Evolutionary conservation across 2,113 vertebrate species (phyloP).

Genomic region (Taurulus bubalis): DNA sequence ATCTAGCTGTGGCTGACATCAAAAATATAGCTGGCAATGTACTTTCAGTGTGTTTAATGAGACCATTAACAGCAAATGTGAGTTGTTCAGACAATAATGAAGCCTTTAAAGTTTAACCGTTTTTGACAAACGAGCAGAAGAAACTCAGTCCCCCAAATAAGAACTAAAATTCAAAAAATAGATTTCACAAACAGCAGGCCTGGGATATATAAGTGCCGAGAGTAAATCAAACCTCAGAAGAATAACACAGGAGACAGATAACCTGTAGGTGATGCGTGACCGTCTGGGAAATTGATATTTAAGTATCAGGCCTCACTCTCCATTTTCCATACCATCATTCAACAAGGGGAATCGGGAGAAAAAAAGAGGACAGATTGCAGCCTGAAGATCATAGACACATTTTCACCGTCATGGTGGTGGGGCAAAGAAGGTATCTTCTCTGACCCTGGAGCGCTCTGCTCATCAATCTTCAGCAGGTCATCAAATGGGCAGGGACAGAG

Average conservation of each 20-base stretch:
- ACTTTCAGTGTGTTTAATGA: slow-evolving; percentile 30
- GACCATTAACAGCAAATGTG: slow-evolving; percentile 17
- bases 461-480: slow-evolving; percentile 76
- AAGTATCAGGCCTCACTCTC: slow-evolving; percentile 71
- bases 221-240: slow-evolving; percentile 40
- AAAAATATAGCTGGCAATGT: slow-evolving; percentile 32
- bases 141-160: slow-evolving; percentile 4
- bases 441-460: slow-evolving; percentile 65
- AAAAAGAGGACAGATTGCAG: slow-evolving; percentile 54
- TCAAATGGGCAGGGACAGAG: slow-evolving; percentile 70
- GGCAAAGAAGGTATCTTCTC: slow-evolving; percentile 54
- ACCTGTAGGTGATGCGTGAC: slow-evolving; percentile 68
- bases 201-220: neutral
- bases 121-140: slow-evolving; percentile 10
- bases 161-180: slow-evolving; percentile 13
- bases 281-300: slow-evolving; percentile 75
- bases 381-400: slow-evolving; percentile 56
- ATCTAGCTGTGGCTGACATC: slow-evolving; percentile 13
- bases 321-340: slow-evolving; percentile 72
- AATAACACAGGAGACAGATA: slow-evolving; percentile 61
- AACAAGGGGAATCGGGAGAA: slow-evolving; percentile 32
- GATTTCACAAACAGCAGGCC: slow-evolving; percentile 15
- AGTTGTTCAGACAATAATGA: neutral
- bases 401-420: slow-evolving; percentile 56
- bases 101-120: neutral